These are phyloP conservation scores for Notodonta ziczac DNA, from an alignment of 2,888 invertebrate genomes.

Conservation along the genomic window DNA sequence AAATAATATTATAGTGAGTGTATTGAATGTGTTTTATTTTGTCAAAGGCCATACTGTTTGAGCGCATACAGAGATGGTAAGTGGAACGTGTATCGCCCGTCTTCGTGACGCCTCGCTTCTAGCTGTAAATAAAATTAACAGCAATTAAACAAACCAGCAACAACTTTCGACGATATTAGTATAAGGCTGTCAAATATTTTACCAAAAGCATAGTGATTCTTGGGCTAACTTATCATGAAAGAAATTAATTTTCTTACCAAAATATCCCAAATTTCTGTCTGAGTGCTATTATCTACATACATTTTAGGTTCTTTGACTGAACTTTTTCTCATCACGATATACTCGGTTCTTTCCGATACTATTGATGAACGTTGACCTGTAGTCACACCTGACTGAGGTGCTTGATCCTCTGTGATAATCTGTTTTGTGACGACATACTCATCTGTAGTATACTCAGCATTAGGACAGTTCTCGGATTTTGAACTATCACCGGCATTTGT, in stretches of 20 bases:
- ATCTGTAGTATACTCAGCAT: not conserved
- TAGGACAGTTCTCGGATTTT: not conserved
- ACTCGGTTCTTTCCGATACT: constrained; percentile 8
- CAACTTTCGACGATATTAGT: not conserved
- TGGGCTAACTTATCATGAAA: too few relatives aligned
- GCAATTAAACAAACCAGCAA: constrained; percentile 1
- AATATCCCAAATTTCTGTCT: constrained; percentile 63
- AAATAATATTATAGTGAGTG: not conserved
- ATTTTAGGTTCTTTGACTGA: constrained; percentile 12
- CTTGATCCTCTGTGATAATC: constrained; percentile 11
- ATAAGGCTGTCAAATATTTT: too few relatives aligned
- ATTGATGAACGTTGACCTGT: constrained; percentile 8
- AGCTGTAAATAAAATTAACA: constrained; percentile 53
- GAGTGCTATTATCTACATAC: constrained; percentile 42
- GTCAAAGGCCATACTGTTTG: constrained; percentile 44
- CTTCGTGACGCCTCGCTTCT: constrained; percentile 56
- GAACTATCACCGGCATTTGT: not conserved
- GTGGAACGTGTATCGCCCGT: constrained; percentile 65
- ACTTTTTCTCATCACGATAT: constrained; percentile 2
- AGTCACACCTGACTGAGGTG: not conserved
- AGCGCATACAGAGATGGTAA: constrained; percentile 60
- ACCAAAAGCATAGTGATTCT: too few relatives aligned
- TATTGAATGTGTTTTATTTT: constrained; percentile 13
- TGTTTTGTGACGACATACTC: constrained; percentile 12
- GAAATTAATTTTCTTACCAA: constrained; percentile 49